Base-by-base conservation (phyloP, 2,797 vertebrate species). In the Sciaenops ocellatus region DNA sequence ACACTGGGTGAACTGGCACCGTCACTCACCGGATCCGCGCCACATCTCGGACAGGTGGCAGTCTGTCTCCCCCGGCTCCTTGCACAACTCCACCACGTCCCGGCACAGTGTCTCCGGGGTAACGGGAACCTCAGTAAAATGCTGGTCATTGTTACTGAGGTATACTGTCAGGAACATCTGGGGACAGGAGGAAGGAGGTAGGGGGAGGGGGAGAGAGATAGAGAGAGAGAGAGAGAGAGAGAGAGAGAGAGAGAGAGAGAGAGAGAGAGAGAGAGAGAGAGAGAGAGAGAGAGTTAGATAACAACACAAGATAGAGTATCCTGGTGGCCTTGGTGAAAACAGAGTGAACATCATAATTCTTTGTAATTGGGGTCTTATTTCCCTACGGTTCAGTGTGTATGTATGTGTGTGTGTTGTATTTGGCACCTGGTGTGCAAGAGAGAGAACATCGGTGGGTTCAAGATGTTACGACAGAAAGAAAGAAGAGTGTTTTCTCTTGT, bases 131-230 rank as follows among this genome's bases (percentile, higher is more conserved):
- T 99, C 98, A 0, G 97, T 98, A 93, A 99, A 99, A 94, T 99
- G 98, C 92, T 99, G 98, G 91, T 99, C 98, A 6, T 97, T 98
- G 94, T 99, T 99, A 93, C 98, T 99, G 94, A 99, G 98, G 95
- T 98, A 99, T 82, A 99, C 98, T 0, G 98, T 99, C 84, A 99
- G 96, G 93, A 99, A 98, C 97, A 98, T 97, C 97, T 99, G 94
- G 17, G 24, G 63, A 78, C 18, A 83, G 30, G 24, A 13, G 20
- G 69, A 17, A 15, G n/a, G 20, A 38, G 54, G 51, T n/a, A 62
- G 24, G 30, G 56, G 16, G n/a, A 8, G 5, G 61, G 38, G 51
- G 17, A 12, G 17, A 50, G 15, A 28, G 12, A 79, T 67, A 16
- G 16, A 18, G 20, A 62, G 61, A 60, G 80, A 30, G 55, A 10